Evolutionary conservation across 2,888 invertebrate species (phyloP).

Genomic region (Drosophila subsilvestris): DNA sequence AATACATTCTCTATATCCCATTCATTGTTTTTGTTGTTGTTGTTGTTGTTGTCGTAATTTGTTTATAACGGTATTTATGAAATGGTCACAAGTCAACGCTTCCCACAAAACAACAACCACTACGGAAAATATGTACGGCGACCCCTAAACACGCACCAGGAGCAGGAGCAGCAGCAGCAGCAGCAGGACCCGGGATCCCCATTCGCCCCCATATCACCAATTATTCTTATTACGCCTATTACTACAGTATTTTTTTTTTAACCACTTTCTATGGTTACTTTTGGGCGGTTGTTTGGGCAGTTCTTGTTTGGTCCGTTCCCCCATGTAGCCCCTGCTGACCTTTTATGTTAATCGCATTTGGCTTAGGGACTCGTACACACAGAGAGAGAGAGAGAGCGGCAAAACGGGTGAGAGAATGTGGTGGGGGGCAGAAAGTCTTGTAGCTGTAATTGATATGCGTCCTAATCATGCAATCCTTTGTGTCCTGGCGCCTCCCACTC

Average conservation of each 20-base stretch:
- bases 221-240: constrained; percentile 82
- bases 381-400: constrained; percentile 13
- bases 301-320: constrained; percentile 10
- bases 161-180: constrained; percentile 48
- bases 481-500: constrained; percentile 12
- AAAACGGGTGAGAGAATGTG: background rate
- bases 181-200: constrained; percentile 3
- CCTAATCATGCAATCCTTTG: constrained; percentile 80
- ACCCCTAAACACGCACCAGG: constrained; percentile 58
- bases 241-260: constrained; percentile 53
- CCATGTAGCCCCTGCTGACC: constrained; percentile 59
- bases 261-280: constrained; percentile 59
- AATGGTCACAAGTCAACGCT: constrained; percentile 83
- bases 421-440: constrained; percentile 58
- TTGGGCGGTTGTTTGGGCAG: constrained; percentile 17
- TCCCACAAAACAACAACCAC: constrained; percentile 34
- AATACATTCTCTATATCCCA: constrained; percentile 55
- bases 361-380: constrained; percentile 28
- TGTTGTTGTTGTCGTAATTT: constrained; percentile 67
- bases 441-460: constrained; percentile 82
- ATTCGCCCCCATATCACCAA: constrained; percentile 59
- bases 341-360: constrained; percentile 78
- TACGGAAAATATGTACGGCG: constrained; percentile 19
- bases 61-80: constrained; percentile 81
- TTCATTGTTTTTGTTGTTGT: constrained; percentile 32